Evolutionary conservation across 1,140 invertebrate species (phyloP), one percentile per base, ranked within the genome.

Genomic region (Mizuhopecten yessoensis): DNA sequence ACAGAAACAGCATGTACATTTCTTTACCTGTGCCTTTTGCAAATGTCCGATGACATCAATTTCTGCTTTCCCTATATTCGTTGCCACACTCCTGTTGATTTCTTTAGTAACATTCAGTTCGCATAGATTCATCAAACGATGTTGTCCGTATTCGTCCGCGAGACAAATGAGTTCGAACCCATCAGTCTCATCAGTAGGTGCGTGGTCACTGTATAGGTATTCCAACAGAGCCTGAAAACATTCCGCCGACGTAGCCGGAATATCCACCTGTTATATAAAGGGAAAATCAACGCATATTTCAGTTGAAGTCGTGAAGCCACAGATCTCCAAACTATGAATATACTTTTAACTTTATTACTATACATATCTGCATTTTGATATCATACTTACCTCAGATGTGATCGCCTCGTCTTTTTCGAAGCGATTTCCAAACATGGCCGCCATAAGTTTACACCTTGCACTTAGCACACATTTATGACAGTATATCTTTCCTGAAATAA

Each of bases 151-250:
- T 92, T 94, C 89, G 87, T 95, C 93, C 45, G 94, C 93, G 20
- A 94, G 86, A 17, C 88, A 36, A 34, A 95, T 33, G 13, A 95
- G 88, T 33, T 90, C 92, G n/a, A 94, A 87, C 15, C 90, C 86
- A 89, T 94, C 93, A n/a, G 88, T 90, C 5, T 94, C 91, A 42
- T 94, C 92, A 34, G 95, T 92, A 33, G 94, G 94, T 34, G 94
- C 92, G 39, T 95, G 94, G 88, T 94, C 94, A 1, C 93, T 95
- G 90, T 95, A 95, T 10, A 95, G 87, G 86, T 94, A 95, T 87
- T 95, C 94, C 75, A 95, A 86, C 20, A 95, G 57, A 33, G 94
- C 92, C 29, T 94, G 89, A 87, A 95, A 94, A 86, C 87, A 86
- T 34, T 94, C 94, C 45, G 42, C 33, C 7, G 86, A 33, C 7